A percentile compares a stretch with the other conserved stretches of the same genome.
Conservation (phyloP, 2,113 vertebrate genomes). For the Oryzias javanicus region DNA sequence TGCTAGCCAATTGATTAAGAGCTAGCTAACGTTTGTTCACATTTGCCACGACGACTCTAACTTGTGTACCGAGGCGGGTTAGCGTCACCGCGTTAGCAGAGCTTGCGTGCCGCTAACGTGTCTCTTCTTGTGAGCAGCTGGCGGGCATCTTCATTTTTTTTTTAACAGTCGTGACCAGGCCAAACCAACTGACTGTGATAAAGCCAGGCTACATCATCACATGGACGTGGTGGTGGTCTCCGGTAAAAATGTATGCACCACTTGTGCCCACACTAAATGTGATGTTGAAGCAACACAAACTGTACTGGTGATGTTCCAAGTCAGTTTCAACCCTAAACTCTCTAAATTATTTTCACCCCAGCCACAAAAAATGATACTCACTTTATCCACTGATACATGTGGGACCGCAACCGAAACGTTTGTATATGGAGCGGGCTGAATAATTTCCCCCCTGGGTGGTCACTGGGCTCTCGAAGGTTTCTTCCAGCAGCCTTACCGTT, state of each 20-base stretch:
- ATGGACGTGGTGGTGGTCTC: conserved; percentile 3
- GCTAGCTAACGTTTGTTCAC: conserved; percentile 25
- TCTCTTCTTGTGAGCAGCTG: conserved; percentile 20
- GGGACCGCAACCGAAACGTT: conserved; percentile 12
- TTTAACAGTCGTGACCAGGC: conserved; percentile 61
- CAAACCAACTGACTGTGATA: conserved; percentile 12
- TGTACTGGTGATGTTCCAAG: conserved; percentile 40
- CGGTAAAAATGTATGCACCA: neutral
- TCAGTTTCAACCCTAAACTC: conserved; percentile 41
- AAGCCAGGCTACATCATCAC: conserved; percentile 12
- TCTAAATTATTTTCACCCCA: neutral
- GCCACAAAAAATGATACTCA: conserved; percentile 38
- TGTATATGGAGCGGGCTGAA: neutral
- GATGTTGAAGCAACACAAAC: conserved; percentile 22
- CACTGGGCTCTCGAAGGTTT: conserved; percentile 42
- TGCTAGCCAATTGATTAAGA: conserved; percentile 14
- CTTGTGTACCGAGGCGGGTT: conserved; percentile 19
- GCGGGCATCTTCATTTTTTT: conserved; percentile 20
- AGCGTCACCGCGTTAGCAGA: conserved; percentile 46
- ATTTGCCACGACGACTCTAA: conserved; percentile 52
- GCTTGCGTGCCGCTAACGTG: conserved; percentile 29
- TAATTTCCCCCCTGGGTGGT: conserved; percentile 34
- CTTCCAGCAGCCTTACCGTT: conserved; percentile 27
- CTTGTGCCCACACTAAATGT: neutral
- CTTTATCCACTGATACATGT: conserved; percentile 21